phyloP scores from a whole-genome alignment of 30 jellyfish, hydroid and myxozoan genomes.

The Turritopsis rubra region DNA sequence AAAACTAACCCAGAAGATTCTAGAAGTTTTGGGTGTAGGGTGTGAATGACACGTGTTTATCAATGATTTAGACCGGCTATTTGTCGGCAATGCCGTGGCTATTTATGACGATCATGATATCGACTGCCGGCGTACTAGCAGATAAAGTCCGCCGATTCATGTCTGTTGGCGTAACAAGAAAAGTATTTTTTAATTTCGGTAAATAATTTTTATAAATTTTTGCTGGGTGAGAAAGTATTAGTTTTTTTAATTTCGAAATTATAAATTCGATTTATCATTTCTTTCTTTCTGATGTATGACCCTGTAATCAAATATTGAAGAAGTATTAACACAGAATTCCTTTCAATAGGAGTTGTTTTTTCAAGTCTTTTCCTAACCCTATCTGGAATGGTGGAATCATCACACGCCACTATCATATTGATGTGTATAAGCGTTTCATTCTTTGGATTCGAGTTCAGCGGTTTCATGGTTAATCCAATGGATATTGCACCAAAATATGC shows the following conservation, averaged over 20 bases:
- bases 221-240: not conserved
- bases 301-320: not conserved
- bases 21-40: no score
- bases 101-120: slow-evolving; percentile 77
- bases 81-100: slow-evolving; percentile 94
- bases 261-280: not conserved
- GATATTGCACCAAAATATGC: slow-evolving; percentile 97
- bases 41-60: not conserved
- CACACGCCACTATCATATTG: slow-evolving; percentile 58
- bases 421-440: slow-evolving; percentile 87
- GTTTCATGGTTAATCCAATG: slow-evolving; percentile 94
- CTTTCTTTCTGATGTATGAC: no score
- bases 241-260: not conserved
- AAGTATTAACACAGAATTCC: not conserved
- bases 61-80: slow-evolving; percentile 74
- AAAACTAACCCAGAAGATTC: not conserved
- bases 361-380: slow-evolving; percentile 59
- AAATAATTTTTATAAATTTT: not conserved
- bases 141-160: slow-evolving; percentile 54
- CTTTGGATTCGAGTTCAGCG: slow-evolving; percentile 88
- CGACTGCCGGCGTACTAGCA: slow-evolving; percentile 71
- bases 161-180: slow-evolving; percentile 61
- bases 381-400: slow-evolving; percentile 61
- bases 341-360: slow-evolving; percentile 57
- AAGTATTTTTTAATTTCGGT: slow-evolving; percentile 69